Evolutionary conservation across 2,888 invertebrate species (phyloP).

Genomic region (Nebria brevicollis): DNA sequence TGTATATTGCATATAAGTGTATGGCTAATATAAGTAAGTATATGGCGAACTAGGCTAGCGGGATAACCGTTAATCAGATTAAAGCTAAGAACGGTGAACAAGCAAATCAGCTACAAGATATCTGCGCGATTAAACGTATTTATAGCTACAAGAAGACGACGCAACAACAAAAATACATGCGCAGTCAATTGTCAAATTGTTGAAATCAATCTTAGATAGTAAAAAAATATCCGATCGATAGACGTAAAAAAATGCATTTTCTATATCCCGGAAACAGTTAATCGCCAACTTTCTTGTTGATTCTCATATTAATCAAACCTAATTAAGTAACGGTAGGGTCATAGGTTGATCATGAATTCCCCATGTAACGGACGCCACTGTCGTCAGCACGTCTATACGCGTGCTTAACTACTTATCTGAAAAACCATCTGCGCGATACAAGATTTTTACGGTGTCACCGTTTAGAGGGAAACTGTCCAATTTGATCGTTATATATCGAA

Average conservation of each 20-base stretch:
- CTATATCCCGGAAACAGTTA: background rate
- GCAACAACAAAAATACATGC: background rate
- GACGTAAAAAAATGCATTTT: background rate
- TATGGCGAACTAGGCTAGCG: background rate
- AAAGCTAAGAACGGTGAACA: background rate
- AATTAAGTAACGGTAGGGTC: background rate
- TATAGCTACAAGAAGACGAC: background rate
- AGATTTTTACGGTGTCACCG: background rate
- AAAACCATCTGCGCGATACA: background rate
- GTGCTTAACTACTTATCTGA: background rate
- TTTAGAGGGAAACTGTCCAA: background rate
- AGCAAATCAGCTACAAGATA: background rate
- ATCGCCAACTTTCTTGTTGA: background rate
- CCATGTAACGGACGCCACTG: background rate
- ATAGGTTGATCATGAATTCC: background rate
- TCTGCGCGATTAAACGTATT: background rate
- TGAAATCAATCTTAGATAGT: background rate
- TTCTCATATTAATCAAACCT: slow-evolving; percentile 1
- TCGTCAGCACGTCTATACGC: background rate
- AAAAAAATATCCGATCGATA: background rate
- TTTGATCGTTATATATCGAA: background rate
- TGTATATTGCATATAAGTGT: background rate
- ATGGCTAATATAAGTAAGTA: background rate
- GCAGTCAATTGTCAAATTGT: background rate
- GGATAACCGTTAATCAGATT: background rate